Evolutionary conservation across 2,113 vertebrate genomes (phyloP).

Genomic region (Promerops cafer): DNA sequence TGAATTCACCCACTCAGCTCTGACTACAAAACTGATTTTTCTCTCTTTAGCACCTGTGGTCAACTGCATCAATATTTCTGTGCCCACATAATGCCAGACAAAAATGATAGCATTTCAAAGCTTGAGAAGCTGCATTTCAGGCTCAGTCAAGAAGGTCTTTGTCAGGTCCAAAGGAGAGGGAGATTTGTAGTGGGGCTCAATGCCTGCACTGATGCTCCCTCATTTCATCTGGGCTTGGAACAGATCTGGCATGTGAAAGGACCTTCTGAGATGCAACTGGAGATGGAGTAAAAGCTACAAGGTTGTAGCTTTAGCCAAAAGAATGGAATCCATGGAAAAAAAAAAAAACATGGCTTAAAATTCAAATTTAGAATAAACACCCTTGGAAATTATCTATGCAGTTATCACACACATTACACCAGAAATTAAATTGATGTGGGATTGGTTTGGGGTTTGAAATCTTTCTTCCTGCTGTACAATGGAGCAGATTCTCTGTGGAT

Average conservation of each 20-base stretch:
- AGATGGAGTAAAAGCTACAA: neutral
- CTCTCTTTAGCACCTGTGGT: neutral
- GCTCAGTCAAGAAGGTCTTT: neutral
- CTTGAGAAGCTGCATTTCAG: neutral
- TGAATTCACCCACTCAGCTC: neutral
- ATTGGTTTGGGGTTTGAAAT: neutral
- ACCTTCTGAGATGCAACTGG: neutral
- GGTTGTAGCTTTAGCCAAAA: neutral
- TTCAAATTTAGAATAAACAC: neutral
- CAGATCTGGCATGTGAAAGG: fast-evolving
- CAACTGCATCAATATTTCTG: neutral
- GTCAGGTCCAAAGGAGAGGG: neutral
- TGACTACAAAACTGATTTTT: neutral
- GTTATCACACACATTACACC: neutral
- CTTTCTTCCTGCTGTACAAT: neutral
- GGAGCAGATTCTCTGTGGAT: neutral
- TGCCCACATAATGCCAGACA: neutral
- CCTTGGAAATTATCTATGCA: fast-evolving
- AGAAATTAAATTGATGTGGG: neutral
- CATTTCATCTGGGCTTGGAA: neutral
- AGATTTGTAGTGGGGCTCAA: neutral
- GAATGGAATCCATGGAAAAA: neutral
- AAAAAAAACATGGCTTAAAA: neutral
- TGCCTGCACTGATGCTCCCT: neutral
- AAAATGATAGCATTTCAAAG: neutral